Base-by-base conservation (phyloP, 2,113 vertebrate genomes). In the Xiphorhynchus elegans region DNA sequence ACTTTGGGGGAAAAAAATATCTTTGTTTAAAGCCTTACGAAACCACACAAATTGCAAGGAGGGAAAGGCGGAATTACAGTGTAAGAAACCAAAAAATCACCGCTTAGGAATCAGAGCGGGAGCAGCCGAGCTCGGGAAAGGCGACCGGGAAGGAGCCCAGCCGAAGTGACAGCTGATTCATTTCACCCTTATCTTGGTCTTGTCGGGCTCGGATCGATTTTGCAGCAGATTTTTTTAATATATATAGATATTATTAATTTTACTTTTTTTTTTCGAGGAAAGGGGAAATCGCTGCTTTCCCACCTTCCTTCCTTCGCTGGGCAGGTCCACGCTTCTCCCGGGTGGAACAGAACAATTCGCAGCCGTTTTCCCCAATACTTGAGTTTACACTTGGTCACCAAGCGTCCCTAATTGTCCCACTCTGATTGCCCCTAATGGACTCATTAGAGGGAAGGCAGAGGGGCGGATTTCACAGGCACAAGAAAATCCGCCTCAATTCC, bases 341-440 rank as follows among this genome's bases (percentile, higher is more conserved):
- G 28, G 23, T 58, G 55, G 28, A 63, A 63, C 12, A 13, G 47
- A 10, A 56, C 40, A 62, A 42, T 12, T 75, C 25, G 25, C 56
- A 28, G 91, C 25, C 2, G 7, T 89, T 87, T 68, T 4, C 50
- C 70, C 73, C 56, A 10, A 29, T 63, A 37, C 66, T 76, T 14
- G 49, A 72, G 69, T 93, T 95, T 89, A 83, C 96, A 93, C 89
- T 93, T 72, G 50, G 75, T 80, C 87, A 87, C 89, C 96, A 4
- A 3, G 91, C 95, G 91, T 96, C 86, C 55, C 93, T 97, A 97
- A 97, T 97, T 96, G 96, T 91, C 83, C 75, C 70, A 3, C 73
- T 88, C 90, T 91, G 77, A 96, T 97, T 79, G 84, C 82, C 91
- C 31, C 73, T 97, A 97, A 97, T 97, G 94, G 93, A 96, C 89